Conservation (phyloP, 1,140 invertebrate genomes). For the Oreohelix idahoensis region DNA sequence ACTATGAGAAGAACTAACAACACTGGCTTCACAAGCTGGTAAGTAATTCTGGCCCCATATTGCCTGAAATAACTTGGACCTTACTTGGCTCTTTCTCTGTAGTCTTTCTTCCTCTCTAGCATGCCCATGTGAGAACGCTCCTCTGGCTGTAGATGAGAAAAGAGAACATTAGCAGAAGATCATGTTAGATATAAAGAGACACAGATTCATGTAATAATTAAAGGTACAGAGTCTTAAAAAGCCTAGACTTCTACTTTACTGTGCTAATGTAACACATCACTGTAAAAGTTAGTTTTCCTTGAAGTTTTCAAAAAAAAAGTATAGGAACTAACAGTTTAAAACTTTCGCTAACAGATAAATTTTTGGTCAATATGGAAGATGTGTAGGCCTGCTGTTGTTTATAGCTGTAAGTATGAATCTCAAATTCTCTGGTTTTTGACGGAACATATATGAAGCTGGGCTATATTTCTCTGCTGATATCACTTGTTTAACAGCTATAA, state of each 20-base stretch:
- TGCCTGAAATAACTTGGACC: conserved; percentile 40
- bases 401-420: too few species aligned
- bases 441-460: too few species aligned
- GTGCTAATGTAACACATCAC: not conserved
- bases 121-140: conserved; percentile 86
- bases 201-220: not conserved
- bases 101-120: conserved; percentile 97
- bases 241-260: not conserved
- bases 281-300: not conserved
- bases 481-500: too few species aligned
- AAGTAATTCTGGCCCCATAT: too few species aligned
- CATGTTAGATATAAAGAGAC: too few species aligned
- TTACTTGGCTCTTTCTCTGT: conserved; percentile 84
- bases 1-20: too few species aligned
- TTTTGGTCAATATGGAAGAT: too few species aligned
- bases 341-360: too few species aligned
- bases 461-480: too few species aligned
- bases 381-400: too few species aligned
- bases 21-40: too few species aligned
- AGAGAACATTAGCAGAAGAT: not conserved
- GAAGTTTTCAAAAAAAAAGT: not conserved
- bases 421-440: too few species aligned
- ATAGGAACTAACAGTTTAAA: not conserved
- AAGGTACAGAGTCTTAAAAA: not conserved
- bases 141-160: conserved; percentile 82